Evolutionary conservation across 2,797 vertebrate species (phyloP).

Genomic region (Molossus alvarezi): DNA sequence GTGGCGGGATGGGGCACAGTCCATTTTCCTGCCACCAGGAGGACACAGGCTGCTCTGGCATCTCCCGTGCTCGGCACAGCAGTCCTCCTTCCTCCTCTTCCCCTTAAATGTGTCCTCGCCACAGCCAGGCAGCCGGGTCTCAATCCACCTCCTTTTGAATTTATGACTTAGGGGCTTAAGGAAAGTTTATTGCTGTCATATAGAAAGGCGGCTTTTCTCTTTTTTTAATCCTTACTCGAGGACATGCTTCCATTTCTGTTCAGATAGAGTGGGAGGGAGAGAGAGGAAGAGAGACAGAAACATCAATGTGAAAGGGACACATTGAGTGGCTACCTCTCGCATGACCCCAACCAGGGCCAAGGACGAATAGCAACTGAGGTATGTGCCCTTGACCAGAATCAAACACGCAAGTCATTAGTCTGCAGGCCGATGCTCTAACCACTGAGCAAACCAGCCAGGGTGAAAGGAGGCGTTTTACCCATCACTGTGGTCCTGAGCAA

Average conservation of each 20-base stretch:
- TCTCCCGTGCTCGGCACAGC: neutral
- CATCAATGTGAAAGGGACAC: too few relatives aligned
- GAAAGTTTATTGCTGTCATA: neutral
- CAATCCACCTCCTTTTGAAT: neutral
- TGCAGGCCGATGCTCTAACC: too few relatives aligned
- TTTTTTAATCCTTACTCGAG: too few relatives aligned
- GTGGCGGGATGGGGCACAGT: fast-evolving
- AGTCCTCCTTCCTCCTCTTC: neutral
- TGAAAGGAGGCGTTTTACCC: neutral
- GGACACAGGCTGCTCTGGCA: neutral
- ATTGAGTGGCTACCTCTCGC: too few relatives aligned
- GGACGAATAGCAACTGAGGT: too few relatives aligned
- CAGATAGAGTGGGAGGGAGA: too few relatives aligned
- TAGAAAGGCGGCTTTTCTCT: neutral
- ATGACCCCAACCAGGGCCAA: too few relatives aligned
- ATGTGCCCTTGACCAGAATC: too few relatives aligned
- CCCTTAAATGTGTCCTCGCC: neutral
- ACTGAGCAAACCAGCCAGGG: too few relatives aligned
- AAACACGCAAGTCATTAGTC: too few relatives aligned
- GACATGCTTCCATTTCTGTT: too few relatives aligned
- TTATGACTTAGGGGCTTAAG: neutral
- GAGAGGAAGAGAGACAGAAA: too few relatives aligned
- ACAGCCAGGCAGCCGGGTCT: neutral
- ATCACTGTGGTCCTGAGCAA: neutral
- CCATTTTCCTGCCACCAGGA: neutral